Percentiles rank a stretch among this genome's conserved stretches.
Evolutionary conservation across 2,113 vertebrate species (phyloP).

Genomic region (Muscicapa adusta): DNA sequence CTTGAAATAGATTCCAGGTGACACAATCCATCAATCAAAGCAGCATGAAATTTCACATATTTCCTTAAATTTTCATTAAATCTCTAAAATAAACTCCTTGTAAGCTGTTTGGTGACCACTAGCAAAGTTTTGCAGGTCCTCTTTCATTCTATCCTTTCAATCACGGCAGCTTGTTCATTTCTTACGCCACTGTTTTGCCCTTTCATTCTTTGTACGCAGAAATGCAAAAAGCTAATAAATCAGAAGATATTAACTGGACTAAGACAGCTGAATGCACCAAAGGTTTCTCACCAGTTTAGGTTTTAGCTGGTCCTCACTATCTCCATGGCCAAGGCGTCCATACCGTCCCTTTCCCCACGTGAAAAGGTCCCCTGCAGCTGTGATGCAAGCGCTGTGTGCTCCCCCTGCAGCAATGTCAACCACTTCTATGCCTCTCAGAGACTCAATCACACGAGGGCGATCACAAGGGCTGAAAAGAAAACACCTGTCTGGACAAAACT

Average conservation of each 20-base stretch:
- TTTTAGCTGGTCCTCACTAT: slow-evolving; percentile 97
- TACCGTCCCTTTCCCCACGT: slow-evolving; percentile 98
- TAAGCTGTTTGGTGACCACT: neutral
- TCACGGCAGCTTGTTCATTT: neutral
- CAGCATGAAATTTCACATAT: fast-evolving
- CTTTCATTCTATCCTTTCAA: neutral
- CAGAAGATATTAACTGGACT: neutral
- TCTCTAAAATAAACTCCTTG: neutral
- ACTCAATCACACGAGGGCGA: slow-evolving; percentile 95
- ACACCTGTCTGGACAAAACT: neutral
- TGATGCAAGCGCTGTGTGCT: slow-evolving; percentile 95
- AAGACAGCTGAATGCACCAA: neutral
- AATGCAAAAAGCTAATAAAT: neutral
- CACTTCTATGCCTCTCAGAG: slow-evolving; percentile 92
- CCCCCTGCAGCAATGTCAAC: slow-evolving; percentile 94
- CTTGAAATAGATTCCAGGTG: neutral
- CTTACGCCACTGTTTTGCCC: neutral
- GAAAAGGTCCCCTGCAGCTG: slow-evolving; percentile 93
- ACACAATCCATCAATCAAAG: neutral
- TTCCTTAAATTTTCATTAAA: neutral
- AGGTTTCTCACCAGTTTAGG: slow-evolving; percentile 86
- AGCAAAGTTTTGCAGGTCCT: neutral
- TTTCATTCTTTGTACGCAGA: neutral
- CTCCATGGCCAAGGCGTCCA: slow-evolving; percentile 92
- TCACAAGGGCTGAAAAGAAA: slow-evolving; percentile 86